Conservation (phyloP, 2,888 invertebrate genomes). For the Dicyrtomina minuta region DNA sequence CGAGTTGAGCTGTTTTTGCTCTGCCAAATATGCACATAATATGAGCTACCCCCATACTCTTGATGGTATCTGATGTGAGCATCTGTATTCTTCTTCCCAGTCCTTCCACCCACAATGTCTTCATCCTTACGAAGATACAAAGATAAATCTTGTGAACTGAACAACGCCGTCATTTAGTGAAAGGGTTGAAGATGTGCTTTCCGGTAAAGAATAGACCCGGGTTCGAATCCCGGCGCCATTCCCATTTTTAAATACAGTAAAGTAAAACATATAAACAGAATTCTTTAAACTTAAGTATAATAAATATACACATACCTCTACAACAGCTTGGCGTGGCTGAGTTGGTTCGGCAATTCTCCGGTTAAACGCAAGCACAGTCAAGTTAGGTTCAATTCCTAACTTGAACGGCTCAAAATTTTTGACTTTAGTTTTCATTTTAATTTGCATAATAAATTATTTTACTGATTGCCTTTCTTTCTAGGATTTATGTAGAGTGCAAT, state of each 20-base stretch:
- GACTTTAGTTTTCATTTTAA: not conserved
- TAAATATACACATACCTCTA: not conserved
- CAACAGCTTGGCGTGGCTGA: constrained; percentile 29
- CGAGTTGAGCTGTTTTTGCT: not conserved
- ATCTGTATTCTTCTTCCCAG: not conserved
- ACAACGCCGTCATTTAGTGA: not conserved
- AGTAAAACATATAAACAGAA: constrained; percentile 3
- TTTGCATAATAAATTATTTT: not conserved
- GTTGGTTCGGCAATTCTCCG: constrained; percentile 26
- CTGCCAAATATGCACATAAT: not conserved
- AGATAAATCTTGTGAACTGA: not conserved
- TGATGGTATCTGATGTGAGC: not conserved
- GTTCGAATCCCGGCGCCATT: constrained; percentile 27
- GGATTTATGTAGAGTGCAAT: no score
- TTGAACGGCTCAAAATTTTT: constrained; percentile 10
- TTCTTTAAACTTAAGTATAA: constrained; percentile 23
- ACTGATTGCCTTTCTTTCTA: not conserved
- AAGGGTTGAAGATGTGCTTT: constrained; percentile 8
- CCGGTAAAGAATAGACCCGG: constrained; percentile 27
- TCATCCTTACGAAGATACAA: no score
- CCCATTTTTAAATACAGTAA: constrained; percentile 20
- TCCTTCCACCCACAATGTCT: no score
- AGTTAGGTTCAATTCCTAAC: constrained; percentile 3
- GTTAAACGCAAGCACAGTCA: not conserved
- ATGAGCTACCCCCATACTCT: no score